Evolutionary conservation across 2,113 vertebrate species (phyloP).

Genomic region (Lophius piscatorius): DNA sequence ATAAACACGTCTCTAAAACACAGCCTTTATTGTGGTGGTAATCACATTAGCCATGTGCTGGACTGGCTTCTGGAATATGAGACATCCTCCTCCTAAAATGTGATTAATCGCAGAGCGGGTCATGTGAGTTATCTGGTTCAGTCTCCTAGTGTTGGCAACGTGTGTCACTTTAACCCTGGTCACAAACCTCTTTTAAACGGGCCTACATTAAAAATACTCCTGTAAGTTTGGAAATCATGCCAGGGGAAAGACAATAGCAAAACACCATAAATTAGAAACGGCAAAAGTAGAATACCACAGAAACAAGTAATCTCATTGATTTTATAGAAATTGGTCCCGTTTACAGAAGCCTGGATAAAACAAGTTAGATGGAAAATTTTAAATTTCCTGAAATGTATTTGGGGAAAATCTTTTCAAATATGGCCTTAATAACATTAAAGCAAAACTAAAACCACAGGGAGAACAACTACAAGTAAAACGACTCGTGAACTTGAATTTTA

Average conservation of each 20-base stretch:
- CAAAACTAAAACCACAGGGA: too few relatives aligned
- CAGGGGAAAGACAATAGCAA: neutral
- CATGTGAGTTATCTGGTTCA: constrained; percentile 69
- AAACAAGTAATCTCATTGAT: too few relatives aligned
- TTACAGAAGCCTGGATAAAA: neutral
- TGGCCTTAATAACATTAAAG: too few relatives aligned
- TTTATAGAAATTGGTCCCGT: too few relatives aligned
- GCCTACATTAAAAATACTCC: neutral
- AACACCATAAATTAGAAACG: neutral
- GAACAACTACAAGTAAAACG: neutral
- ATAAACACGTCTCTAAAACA: constrained; percentile 56
- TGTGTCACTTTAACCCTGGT: constrained; percentile 27
- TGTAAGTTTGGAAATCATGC: too few relatives aligned
- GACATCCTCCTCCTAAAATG: constrained; percentile 69
- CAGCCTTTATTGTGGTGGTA: constrained; percentile 73
- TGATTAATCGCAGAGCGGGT: constrained; percentile 69
- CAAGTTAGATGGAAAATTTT: neutral
- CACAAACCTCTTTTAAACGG: neutral
- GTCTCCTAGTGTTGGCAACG: constrained; percentile 29
- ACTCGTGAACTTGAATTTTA: neutral
- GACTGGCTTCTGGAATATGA: constrained; percentile 64
- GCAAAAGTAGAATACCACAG: too few relatives aligned
- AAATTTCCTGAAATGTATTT: neutral
- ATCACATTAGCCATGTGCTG: constrained; percentile 79
- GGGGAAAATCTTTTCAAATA: too few relatives aligned